Evolutionary conservation across 2,888 invertebrate species (phyloP), one percentile per base, ranked within the genome.

Genomic region (Athalia cordata): DNA sequence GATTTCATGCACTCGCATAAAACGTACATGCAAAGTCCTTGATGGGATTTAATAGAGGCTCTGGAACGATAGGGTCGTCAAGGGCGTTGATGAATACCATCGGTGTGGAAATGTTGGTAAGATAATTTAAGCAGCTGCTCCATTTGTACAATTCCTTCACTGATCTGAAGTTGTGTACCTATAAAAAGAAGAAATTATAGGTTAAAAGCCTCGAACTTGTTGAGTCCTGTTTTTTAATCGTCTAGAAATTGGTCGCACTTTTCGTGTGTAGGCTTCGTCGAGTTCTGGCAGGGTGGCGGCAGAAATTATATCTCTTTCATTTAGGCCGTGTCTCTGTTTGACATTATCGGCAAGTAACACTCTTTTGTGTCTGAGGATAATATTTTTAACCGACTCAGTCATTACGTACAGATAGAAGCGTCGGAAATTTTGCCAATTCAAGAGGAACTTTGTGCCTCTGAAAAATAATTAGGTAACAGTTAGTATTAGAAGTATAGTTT

Each of bases 41-140:
- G 68, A 97, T 94, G 5, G 95, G 94, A 29, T 93, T 92, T 82
- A 96, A 91, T 78, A 98, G 90, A 49, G 93, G 93, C 82, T 95
- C 95, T 6, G 98, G 98, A 70, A 98, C 95, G 70, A 98, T 93
- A 3, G 98, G 98, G 91, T 98, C 98, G 90, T 98, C 98, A 83
- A 93, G 92, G 7, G 98, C 93, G 91, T 98, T 98, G 79, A 98
- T 93, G 88, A 97, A 97, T 84, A 98, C 93, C 94, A 98, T 96
- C 8, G 98, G 98, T 29, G 95, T 94, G 77, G 93, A 92, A 81
- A 98, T 95, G 85, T 94, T 94, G 43, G 95, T 91, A 78, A 98
- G 91, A 90, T 96, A 96, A 89, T 95, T 94, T 45, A 95, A 92
- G 75, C 95, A 96, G 80, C 97, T 97, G 89, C 96, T 95, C 95